Evolutionary conservation across 2,113 vertebrate genomes (phyloP).

Genomic region (Dipodomys spectabilis): DNA sequence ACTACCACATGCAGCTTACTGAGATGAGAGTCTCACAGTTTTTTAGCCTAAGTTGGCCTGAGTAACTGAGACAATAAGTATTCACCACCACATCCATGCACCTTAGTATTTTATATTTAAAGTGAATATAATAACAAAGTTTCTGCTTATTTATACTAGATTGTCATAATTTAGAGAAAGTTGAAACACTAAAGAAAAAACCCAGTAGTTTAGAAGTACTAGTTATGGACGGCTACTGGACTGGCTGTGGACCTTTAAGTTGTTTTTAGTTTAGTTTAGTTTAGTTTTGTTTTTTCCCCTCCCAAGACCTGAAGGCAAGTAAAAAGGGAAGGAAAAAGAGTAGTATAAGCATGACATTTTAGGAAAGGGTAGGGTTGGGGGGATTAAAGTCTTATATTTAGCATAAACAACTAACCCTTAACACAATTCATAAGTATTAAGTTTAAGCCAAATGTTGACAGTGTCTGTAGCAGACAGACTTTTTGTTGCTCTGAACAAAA

Average conservation of each 20-base stretch:
- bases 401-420: neutral
- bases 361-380: neutral
- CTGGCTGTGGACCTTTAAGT: no score
- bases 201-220: no score
- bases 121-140: neutral
- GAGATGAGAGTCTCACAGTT: no score
- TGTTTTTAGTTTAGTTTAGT: neutral
- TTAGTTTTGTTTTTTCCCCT: neutral
- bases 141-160: neutral
- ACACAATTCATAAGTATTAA: no score
- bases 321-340: neutral
- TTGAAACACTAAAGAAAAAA: neutral
- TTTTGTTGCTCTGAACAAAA: neutral
- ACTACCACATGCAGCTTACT: no score
- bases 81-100: no score
- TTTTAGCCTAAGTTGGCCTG: no score
- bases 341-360: no score
- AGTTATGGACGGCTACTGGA: no score
- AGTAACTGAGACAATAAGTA: no score
- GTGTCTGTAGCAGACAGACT: neutral
- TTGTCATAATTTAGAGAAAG: constrained; percentile 25
- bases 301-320: neutral
- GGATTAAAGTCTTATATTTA: neutral
- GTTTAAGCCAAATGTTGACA: neutral
- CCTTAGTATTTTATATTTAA: neutral